Base-by-base conservation (phyloP, 2,797 vertebrate genomes). In the Artibeus jamaicensis region DNA sequence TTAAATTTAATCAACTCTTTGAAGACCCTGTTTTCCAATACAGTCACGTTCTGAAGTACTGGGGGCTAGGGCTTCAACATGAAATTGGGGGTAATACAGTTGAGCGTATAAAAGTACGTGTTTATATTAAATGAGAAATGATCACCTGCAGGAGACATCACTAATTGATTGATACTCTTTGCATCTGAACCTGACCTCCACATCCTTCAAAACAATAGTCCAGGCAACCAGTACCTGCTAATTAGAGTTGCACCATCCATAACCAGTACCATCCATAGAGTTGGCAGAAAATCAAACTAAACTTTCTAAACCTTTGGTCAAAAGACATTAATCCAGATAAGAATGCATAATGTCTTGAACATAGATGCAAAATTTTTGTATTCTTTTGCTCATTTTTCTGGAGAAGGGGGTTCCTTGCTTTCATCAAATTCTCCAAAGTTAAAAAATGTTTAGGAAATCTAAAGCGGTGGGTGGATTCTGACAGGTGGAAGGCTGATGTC, bases 371-470 rank as follows among this genome's bases (percentile, higher is more conserved):
- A 74, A 3, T 82, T 44, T 82, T 82, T 39, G 5, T 55, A 21
- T 85, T 19, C n/a, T 59, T 76, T n/a, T 53, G 9, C 83, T 29
- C 44, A 55, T 67, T 42, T 59, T 89, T 55, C 68, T 89, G 14
- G 18, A 18, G 2, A 55, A 55, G 11, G 37, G 12, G 9, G 14
- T 42, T 29, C 34, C 29, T 83, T 57, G 32, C 46, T 76, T 55
- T 93, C 39, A 32, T 89, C 32, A 55, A 34, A 67, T 50, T 67
- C 39, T 93, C 24, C 14, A 1, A 87, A 34, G 9, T 76, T 37
- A 9, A 82, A 44, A 89, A 65, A 18, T 9, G 6, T 42, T 65
- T 42, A 15, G 46, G 34, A 65, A 82, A 19, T 71, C 9, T 42
- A 37, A 82, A 82, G 21, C 32, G 22, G 2, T 7, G 2, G 9